A percentile compares a stretch with the other conserved stretches of the same genome.
These are phyloP conservation scores for Chloroceryle amazona DNA, from an alignment of 2,797 vertebrate species.

Conservation along the genomic window DNA sequence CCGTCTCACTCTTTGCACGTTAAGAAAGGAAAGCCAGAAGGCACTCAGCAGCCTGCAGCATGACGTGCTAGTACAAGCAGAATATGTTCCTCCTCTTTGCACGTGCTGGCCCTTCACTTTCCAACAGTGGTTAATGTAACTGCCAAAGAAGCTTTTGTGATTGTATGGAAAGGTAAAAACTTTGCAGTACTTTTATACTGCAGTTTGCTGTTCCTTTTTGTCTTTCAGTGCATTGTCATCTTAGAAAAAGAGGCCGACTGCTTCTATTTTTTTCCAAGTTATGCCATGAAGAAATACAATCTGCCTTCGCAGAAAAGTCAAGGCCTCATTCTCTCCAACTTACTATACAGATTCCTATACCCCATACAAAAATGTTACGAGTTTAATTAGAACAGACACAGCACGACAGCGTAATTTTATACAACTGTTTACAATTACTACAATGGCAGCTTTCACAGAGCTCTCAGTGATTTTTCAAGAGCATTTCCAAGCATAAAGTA, in stretches of 20 bases:
- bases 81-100: background rate
- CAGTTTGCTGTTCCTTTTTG: background rate
- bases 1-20: background rate
- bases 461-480: conserved; percentile 25
- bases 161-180: background rate
- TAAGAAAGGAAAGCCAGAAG: background rate
- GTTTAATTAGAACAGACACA: conserved; percentile 62
- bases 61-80: background rate
- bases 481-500: conserved; percentile 24
- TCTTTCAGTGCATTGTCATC: background rate
- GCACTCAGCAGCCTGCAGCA: background rate
- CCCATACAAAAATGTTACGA: background rate
- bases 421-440: conserved; percentile 42
- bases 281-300: conserved; percentile 22
- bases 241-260: background rate
- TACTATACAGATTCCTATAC: conserved; percentile 8
- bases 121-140: background rate
- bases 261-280: background rate
- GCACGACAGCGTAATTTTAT: conserved; percentile 47
- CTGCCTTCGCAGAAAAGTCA: conserved; percentile 35
- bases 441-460: conserved; percentile 25
- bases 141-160: background rate
- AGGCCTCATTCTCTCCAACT: conserved; percentile 31
- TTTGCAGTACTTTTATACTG: background rate
- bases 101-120: background rate